Evolutionary conservation across 2,113 vertebrate genomes (phyloP), one percentile per base, ranked within the genome.

Genomic region (Pan paniscus): DNA sequence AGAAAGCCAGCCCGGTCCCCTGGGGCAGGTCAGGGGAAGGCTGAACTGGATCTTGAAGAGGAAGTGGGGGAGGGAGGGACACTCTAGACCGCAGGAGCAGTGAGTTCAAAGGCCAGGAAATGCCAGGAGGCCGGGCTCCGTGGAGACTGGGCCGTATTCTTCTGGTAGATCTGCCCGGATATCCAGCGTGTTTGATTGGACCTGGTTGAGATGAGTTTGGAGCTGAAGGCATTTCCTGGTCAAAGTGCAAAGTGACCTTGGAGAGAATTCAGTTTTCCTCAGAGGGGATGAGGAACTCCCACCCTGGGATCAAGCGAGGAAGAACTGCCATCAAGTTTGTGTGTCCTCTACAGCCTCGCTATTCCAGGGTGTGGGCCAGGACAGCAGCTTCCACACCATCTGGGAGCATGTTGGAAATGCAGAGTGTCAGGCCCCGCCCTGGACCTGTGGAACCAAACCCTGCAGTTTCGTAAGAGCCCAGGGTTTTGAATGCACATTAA

Each of bases 141-240:
- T 14, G 13, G 9, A 3, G 43, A 3, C 64, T 2, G 13, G 2
- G 27, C 43, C 13, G 12, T 1, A 2, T 0, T 4, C 25, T 2
- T 25, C 57, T 13, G 25, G 76, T 2, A 1, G 72, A 13, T 20
- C 14, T 3, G 6, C 14, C 11, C 2, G 4, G 67, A 17, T 5
- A 7, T 3, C 1, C 17, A 2, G 1, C 0, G 0, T 4, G 40
- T 59, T 20, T 13, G 22, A 1, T 17, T 25, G 89, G 48, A 5
- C 70, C 76, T 7, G 30, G 11, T 0, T 2, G 90, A 59, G 57
- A 2, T 5, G 50, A 27, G 10, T 20, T 5, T 32, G 70, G 20
- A 48, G 4, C n/a, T 0, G 70, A 50, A 61, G 78, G n/a, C 76
- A 32, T 64, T 64, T 64, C 61, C 61, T 14, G 72, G 35, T 11